phyloP scores from a whole-genome alignment of 1,140 invertebrate genomes.

The Bombus terrestris region DNA sequence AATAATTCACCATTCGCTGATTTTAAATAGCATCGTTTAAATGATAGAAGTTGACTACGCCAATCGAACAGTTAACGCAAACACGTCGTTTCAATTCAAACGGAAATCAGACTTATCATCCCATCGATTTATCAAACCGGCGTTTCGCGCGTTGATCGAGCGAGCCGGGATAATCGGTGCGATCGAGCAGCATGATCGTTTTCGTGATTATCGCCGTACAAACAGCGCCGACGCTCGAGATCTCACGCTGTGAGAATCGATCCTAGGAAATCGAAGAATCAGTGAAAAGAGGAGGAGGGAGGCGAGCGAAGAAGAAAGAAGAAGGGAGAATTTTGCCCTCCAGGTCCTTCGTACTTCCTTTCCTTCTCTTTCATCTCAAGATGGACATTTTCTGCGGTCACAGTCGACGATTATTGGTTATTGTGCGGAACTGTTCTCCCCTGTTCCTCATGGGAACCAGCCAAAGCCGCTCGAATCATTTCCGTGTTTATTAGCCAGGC shows the following conservation, averaged over 20 bases:
- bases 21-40: too few relatives aligned
- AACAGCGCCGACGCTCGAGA: conserved; percentile 55
- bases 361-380: conserved; percentile 9
- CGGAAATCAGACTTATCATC: conserved; percentile 14
- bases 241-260: conserved; percentile 72
- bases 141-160: neutral
- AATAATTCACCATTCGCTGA: too few relatives aligned
- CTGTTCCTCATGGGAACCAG: conserved; percentile 65
- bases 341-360: neutral
- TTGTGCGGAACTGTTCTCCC: conserved; percentile 54
- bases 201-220: conserved; percentile 30
- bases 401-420: conserved; percentile 72
- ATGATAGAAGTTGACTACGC: too few relatives aligned
- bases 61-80: neutral
- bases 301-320: neutral
- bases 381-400: conserved; percentile 69
- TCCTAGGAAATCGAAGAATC: conserved; percentile 48
- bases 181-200: conserved; percentile 10
- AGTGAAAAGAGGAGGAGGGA: conserved; percentile 27
- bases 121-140: neutral
- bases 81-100: neutral
- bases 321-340: conserved; percentile 35
- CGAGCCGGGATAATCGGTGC: neutral
- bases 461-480: conserved; percentile 46
- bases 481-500: conserved; percentile 64